These are phyloP conservation scores for Florisuga fusca DNA, from an alignment of 2,797 vertebrate species.

Conservation along the genomic window DNA sequence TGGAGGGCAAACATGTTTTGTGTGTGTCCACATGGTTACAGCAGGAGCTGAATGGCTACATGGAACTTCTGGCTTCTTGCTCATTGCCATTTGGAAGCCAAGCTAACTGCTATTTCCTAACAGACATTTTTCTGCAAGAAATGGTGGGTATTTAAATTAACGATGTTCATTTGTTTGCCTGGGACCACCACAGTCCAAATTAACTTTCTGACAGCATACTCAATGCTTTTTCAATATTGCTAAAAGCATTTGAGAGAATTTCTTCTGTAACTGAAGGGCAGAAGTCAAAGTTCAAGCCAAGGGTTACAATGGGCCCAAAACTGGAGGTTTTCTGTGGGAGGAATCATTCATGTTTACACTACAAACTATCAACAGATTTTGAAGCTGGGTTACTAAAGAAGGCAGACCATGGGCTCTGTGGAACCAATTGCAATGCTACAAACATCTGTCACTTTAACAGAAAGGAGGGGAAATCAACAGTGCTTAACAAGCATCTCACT, in stretches of 20 bases:
- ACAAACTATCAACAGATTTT: not conserved
- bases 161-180: not conserved
- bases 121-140: not conserved
- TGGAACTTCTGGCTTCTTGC: not conserved
- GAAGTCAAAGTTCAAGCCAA: not conserved
- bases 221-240: not conserved
- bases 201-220: not conserved
- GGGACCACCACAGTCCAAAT: not conserved
- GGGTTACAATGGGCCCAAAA: not conserved
- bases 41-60: not conserved
- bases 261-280: not conserved
- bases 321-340: not conserved
- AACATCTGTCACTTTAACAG: not conserved
- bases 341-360: not conserved
- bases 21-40: not conserved
- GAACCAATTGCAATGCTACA: not conserved
- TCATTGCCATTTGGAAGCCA: not conserved
- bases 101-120: not conserved
- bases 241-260: not conserved
- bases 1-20: not conserved
- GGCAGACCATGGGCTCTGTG: not conserved
- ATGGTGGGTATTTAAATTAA: not conserved
- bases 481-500: not conserved
- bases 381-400: not conserved
- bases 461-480: not conserved